phyloP scores from a whole-genome alignment of 2,113 vertebrate species.

The Ariopsis seemanni region DNA sequence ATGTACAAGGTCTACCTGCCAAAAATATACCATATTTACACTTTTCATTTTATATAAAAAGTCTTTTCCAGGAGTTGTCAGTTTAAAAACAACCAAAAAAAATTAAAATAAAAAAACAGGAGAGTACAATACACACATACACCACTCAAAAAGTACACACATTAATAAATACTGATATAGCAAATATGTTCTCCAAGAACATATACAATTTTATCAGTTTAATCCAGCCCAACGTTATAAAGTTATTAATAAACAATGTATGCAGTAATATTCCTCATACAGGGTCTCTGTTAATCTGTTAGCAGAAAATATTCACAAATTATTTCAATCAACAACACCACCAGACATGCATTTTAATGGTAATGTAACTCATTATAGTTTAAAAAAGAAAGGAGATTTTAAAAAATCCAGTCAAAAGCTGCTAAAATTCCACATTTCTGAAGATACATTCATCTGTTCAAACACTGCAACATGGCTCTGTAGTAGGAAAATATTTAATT shows the following conservation, averaged over 20 bases:
- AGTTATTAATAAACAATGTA: slow-evolving; percentile 79
- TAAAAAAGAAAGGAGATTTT: slow-evolving; percentile 45
- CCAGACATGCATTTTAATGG: slow-evolving; percentile 74
- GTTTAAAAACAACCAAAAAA: slow-evolving; percentile 64
- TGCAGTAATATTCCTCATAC: slow-evolving; percentile 72
- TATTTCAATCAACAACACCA: not conserved
- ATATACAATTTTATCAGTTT: slow-evolving; percentile 74
- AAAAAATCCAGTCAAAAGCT: not conserved
- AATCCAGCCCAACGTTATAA: slow-evolving; percentile 67
- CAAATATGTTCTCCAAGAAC: slow-evolving; percentile 77
- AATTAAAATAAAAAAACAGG: not conserved
- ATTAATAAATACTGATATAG: slow-evolving; percentile 92
- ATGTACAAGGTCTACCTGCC: slow-evolving; percentile 87
- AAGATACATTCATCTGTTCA: slow-evolving; percentile 21
- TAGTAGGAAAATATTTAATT: not conserved
- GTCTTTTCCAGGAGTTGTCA: slow-evolving; percentile 80
- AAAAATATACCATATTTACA: slow-evolving; percentile 91
- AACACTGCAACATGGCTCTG: slow-evolving; percentile 1
- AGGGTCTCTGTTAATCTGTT: slow-evolving; percentile 81
- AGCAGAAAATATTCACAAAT: slow-evolving; percentile 77
- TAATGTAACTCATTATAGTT: slow-evolving; percentile 69
- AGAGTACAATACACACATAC: slow-evolving; percentile 63
- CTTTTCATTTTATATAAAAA: slow-evolving; percentile 84
- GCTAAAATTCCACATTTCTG: not conserved
- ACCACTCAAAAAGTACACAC: slow-evolving; percentile 57